These are phyloP conservation scores for Ptychadena robeensis DNA, from an alignment of 2,797 vertebrate species.

Conservation along the genomic window DNA sequence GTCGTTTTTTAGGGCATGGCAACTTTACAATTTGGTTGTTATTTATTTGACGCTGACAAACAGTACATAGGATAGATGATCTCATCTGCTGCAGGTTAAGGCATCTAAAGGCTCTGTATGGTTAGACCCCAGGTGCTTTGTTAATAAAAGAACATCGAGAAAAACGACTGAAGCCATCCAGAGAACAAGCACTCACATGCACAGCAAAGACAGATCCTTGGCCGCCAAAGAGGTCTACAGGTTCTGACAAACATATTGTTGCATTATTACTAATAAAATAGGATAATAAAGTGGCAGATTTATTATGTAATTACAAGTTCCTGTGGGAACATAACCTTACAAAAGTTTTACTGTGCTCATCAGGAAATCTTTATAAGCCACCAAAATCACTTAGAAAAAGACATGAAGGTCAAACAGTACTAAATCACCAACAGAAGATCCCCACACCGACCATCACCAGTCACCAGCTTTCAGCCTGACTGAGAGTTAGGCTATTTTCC, in stretches of 20 bases:
- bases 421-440: neutral
- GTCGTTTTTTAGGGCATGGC: neutral
- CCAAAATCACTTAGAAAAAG: neutral
- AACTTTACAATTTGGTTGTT: neutral
- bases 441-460: neutral
- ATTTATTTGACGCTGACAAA: neutral
- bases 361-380: neutral
- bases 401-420: neutral
- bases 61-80: neutral
- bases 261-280: conserved; percentile 4
- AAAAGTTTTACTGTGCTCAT: neutral
- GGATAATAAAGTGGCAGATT: neutral
- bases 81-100: neutral
- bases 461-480: neutral
- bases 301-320: neutral
- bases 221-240: conserved; percentile 18
- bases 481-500: no score
- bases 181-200: conserved; percentile 31
- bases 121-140: neutral
- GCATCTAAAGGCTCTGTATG: neutral
- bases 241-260: conserved; percentile 18
- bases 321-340: neutral
- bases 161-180: conserved; percentile 7
- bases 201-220: neutral
- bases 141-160: conserved; percentile 13